A percentile compares a stretch with the other conserved stretches of the same genome.
These are phyloP conservation scores for Rhyacophila evoluta DNA, from an alignment of 2,888 invertebrate species.

Conservation along the genomic window DNA sequence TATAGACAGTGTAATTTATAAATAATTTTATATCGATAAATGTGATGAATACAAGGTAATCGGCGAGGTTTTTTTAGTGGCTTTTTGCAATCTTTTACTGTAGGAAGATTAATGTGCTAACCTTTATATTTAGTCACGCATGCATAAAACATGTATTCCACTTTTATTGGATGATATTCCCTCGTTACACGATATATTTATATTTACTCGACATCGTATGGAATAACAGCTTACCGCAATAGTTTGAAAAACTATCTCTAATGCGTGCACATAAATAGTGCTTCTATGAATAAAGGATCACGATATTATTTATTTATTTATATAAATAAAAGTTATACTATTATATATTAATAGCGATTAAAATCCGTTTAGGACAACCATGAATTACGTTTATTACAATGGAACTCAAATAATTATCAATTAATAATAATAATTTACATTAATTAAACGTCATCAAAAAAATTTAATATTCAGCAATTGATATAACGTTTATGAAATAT, in stretches of 20 bases:
- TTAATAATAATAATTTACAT: too few species aligned
- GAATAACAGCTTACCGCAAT: not conserved
- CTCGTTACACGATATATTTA: constrained; percentile 2
- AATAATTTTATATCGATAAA: not conserved
- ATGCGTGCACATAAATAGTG: not conserved
- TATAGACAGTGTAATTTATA: not conserved
- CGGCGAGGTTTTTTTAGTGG: not conserved
- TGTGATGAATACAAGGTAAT: not conserved
- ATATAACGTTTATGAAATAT: too few species aligned
- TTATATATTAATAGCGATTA: too few species aligned
- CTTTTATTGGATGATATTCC: constrained; percentile 12
- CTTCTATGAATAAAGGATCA: not conserved
- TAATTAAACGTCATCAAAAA: too few species aligned
- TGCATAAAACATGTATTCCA: constrained; percentile 5
- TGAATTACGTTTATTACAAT: too few species aligned
- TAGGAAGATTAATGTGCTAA: not conserved
- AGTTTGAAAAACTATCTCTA: not conserved
- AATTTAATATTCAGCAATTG: too few species aligned
- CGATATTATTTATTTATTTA: too few species aligned
- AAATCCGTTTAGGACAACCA: too few species aligned
- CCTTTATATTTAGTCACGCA: not conserved
- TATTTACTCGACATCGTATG: not conserved
- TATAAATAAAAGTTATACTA: too few species aligned
- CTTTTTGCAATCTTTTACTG: not conserved
- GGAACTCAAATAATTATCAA: too few species aligned